Percentiles rank a stretch among this genome's conserved stretches.
Conservation (phyloP, 2,797 vertebrate species). For the Coccyzus lansbergi region DNA sequence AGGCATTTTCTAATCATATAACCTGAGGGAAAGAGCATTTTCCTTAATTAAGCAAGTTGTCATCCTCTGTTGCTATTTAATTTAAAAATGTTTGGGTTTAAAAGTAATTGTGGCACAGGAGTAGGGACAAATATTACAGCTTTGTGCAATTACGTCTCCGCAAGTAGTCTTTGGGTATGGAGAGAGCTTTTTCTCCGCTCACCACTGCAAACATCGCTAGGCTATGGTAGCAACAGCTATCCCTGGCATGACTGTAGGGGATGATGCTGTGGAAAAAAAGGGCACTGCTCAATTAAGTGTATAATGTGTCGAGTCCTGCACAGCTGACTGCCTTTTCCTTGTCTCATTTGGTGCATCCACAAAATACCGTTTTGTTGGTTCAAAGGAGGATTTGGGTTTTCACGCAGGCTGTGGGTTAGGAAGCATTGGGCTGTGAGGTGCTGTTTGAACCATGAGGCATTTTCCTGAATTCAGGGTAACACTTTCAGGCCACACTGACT, state of each 20-base stretch:
- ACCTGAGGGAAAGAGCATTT: background rate
- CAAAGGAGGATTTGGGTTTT: background rate
- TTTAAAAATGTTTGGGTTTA: background rate
- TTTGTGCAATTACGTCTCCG: background rate
- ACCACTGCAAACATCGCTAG: accelerated
- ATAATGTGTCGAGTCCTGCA: background rate
- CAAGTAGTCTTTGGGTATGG: background rate
- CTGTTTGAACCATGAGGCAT: background rate
- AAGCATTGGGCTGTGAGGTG: background rate
- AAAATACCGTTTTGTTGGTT: background rate
- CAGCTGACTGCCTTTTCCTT: slow-evolving; percentile 7
- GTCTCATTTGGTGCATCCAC: background rate
- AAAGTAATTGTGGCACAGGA: background rate
- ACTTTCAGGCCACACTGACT: background rate
- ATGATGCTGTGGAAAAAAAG: background rate
- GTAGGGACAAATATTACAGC: accelerated
- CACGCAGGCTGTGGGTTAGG: background rate
- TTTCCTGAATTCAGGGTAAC: background rate
- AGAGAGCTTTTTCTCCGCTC: background rate
- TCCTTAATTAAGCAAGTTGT: background rate
- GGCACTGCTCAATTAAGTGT: slow-evolving; percentile 14
- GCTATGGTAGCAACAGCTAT: background rate
- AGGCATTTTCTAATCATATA: background rate
- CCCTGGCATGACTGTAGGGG: background rate
- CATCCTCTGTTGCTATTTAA: background rate